phyloP scores from a whole-genome alignment of 2,888 invertebrate species.

The Poecilobothrus nobilitatus region DNA sequence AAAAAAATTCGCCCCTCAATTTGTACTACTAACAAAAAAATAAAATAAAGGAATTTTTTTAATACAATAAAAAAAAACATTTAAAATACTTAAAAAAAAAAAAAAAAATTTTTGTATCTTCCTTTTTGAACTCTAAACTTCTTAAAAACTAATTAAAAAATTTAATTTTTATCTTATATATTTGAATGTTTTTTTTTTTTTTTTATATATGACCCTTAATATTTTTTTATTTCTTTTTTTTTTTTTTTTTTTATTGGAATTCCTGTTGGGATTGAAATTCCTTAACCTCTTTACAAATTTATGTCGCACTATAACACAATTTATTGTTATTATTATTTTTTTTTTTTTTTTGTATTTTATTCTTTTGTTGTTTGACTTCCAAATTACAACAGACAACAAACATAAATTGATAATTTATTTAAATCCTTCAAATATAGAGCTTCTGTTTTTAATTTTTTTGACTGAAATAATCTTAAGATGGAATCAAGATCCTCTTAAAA shows the following conservation, averaged over 20 bases:
- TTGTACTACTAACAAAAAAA: too few species aligned
- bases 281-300: background rate
- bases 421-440: conserved; percentile 1
- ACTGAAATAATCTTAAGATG: background rate
- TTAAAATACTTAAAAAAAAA: too few species aligned
- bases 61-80: too few species aligned
- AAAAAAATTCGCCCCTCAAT: too few species aligned
- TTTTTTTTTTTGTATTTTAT: background rate
- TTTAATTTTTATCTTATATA: background rate
- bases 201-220: too few species aligned
- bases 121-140: background rate
- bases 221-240: too few species aligned
- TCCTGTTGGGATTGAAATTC: background rate
- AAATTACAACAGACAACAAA: conserved; percentile 4
- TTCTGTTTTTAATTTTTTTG: background rate
- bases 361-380: background rate
- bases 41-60: too few species aligned
- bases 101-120: background rate
- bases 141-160: conserved; percentile 2
- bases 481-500: background rate
- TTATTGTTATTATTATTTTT: background rate
- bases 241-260: background rate
- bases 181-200: background rate
- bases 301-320: background rate
- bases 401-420: conserved; percentile 6